Conservation (phyloP, 2,888 invertebrate species). For the Lepidochrysops patricia region DNA sequence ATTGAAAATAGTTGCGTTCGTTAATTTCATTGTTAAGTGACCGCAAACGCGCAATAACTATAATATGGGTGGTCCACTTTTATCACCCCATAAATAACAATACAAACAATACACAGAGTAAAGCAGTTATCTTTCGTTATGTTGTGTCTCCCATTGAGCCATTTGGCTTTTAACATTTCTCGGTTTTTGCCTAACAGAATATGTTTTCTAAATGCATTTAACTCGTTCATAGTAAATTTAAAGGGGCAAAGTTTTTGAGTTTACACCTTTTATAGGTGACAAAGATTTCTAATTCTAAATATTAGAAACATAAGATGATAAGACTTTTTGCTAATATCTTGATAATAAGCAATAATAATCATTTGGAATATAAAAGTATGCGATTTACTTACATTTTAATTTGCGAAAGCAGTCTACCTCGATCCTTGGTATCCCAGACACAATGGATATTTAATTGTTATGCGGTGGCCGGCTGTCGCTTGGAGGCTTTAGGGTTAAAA, state of each 20-base stretch:
- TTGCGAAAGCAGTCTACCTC: no score
- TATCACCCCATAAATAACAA: not conserved
- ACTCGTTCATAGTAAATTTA: not conserved
- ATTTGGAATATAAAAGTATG: no score
- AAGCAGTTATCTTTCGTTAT: not conserved
- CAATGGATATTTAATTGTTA: no score
- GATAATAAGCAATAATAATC: no score
- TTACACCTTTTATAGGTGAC: not conserved
- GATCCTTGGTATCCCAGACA: no score
- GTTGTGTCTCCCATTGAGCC: not conserved
- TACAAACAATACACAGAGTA: not conserved
- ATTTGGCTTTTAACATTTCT: not conserved
- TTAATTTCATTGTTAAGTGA: not conserved
- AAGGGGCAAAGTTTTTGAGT: not conserved
- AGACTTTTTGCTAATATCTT: no score
- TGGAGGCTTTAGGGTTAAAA: no score
- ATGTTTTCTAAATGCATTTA: not conserved
- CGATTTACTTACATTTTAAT: no score
- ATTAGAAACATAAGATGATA: not conserved
- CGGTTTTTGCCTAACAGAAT: not conserved
- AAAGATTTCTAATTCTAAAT: not conserved
- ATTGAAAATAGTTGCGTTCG: no score
- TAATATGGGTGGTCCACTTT: constrained; percentile 1
- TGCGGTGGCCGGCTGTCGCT: no score
- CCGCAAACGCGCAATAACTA: not conserved